Evolutionary conservation across 2,888 invertebrate species (phyloP), one percentile per base, ranked within the genome.

Genomic region (Allophyes oxyacanthae): DNA sequence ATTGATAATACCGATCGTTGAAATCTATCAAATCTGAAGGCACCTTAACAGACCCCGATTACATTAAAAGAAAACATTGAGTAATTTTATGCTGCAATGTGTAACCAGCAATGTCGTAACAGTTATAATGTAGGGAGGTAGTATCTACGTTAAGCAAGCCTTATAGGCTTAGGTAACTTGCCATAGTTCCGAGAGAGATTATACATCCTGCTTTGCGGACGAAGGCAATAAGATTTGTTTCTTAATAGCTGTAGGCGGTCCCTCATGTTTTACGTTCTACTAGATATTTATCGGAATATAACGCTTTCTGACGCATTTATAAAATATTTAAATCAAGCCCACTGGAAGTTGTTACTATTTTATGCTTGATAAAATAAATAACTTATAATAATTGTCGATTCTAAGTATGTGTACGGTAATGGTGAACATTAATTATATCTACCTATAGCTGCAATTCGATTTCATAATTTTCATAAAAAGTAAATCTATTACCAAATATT

Each of bases 111-210:
- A 83, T 89, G 88, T 87, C 85, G 78, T 88, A 90, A 90, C 77
- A 78, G 57, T 69, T 76, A 78, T 80, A 80, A 74, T 81, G 78
- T 77, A 80, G 81, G 78, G 77, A 80, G 81, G 20, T 20, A 20
- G 20, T 20, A 20, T 20, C 20, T 79, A 74, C 72, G 81, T 88
- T 83, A 81, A 76, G 88, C 85, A 87, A 88, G 86, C 80, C 83
- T 80, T 51, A 70, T 64, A 79, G 80, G 79, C 87, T 91, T 90
- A 89, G 88, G 89, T 91, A 90, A 91, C 87, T 74, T 75, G 81
- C 80, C 83, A 83, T 81, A 85, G 89, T 90, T 91, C 90, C 90
- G 90, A 90, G 84, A 86, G 83, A 87, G 82, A 87, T 83, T 83
- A 83, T 80, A 84, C 85, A 88, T 88, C 88, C 87, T 88, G 85